Percentiles rank a stretch among this genome's conserved stretches.
These are phyloP conservation scores for Drosophila robusta DNA, from an alignment of 2,888 invertebrate species.

Conservation along the genomic window DNA sequence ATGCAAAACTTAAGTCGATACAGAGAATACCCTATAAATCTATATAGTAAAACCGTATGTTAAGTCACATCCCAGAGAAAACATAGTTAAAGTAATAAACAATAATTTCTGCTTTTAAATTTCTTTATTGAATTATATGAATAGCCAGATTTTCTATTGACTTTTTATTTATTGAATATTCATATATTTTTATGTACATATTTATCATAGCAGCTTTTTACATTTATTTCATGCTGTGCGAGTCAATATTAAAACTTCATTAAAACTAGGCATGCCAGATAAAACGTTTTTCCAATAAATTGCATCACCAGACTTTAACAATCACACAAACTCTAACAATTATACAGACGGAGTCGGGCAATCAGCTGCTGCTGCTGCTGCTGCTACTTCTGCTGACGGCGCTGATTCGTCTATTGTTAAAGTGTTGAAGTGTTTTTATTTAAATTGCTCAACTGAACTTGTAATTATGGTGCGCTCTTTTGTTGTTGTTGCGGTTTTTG, in stretches of 20 bases:
- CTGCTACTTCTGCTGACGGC: conserved; percentile 30
- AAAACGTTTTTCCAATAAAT: conserved; percentile 70
- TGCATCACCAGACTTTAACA: conserved; percentile 66
- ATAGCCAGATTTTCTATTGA: neutral
- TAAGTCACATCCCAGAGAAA: neutral
- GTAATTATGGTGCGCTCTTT: conserved; percentile 68
- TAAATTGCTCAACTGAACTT: conserved; percentile 78
- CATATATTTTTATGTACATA: neutral
- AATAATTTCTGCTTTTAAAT: conserved; percentile 4
- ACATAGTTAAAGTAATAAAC: neutral
- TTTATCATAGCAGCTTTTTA: neutral
- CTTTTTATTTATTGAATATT: conserved; percentile 7
- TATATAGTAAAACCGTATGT: neutral
- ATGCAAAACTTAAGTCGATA: conserved; percentile 13
- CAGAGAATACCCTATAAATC: neutral
- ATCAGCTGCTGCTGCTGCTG: conserved; percentile 37
- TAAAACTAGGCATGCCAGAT: conserved; percentile 36
- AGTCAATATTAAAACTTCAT: conserved; percentile 28
- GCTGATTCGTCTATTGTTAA: conserved; percentile 67
- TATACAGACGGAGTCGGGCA: conserved; percentile 28
- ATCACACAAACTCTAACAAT: conserved; percentile 24
- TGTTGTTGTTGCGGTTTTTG: conserved; percentile 23
- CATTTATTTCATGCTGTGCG: conserved; percentile 31
- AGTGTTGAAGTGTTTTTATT: conserved; percentile 79
- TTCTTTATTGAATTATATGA: neutral